Conservation (phyloP, 2,888 invertebrate species). For the Drosophila nr. perissopoda region DNA sequence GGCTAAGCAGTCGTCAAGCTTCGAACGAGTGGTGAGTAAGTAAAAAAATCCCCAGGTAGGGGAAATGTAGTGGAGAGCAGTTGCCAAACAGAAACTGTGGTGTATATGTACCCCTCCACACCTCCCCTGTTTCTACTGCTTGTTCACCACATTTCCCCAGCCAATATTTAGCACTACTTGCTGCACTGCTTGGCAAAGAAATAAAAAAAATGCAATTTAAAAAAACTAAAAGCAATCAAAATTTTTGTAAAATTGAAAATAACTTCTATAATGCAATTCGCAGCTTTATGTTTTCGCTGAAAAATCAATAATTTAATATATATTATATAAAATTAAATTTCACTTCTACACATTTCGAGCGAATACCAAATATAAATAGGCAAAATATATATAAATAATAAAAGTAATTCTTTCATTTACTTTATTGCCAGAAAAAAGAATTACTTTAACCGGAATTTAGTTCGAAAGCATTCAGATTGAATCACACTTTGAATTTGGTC, state of each 20-base stretch:
- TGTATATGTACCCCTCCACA: background rate
- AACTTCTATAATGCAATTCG: too few species aligned
- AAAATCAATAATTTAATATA: too few species aligned
- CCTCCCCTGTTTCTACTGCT: background rate
- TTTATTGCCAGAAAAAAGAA: background rate
- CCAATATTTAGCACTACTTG: background rate
- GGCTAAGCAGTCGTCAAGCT: too few species aligned
- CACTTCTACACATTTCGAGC: too few species aligned
- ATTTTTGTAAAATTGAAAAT: too few species aligned
- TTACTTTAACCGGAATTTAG: background rate
- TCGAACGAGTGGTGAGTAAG: background rate
- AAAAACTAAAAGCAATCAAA: too few species aligned
- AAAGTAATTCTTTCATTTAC: too few species aligned
- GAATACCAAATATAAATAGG: too few species aligned
- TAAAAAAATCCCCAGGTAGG: background rate
- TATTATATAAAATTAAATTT: too few species aligned
- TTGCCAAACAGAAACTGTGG: background rate
- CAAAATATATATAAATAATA: too few species aligned
- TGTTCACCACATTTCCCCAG: background rate
- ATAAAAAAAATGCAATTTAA: background rate
- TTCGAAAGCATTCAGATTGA: too few species aligned
- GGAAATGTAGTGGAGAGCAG: background rate
- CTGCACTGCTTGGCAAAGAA: background rate
- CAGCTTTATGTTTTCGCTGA: too few species aligned
- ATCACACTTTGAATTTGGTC: background rate